Evolutionary conservation across 1,140 invertebrate genomes (phyloP).

Genomic region (Melanaphis sacchari): DNA sequence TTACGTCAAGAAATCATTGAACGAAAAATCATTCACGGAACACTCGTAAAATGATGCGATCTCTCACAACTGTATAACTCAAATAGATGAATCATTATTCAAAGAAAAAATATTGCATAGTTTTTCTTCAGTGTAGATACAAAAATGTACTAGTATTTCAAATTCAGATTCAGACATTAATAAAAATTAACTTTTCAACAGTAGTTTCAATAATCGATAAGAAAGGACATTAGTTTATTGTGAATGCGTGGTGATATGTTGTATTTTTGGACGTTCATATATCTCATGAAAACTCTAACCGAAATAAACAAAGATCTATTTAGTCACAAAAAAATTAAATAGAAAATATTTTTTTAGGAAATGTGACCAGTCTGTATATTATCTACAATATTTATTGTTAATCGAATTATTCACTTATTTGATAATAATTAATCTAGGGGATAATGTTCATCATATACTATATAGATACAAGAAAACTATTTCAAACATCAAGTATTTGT

Average conservation of each 20-base stretch:
- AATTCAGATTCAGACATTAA: not conserved
- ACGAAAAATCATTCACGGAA: not conserved
- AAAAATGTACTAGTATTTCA: not conserved
- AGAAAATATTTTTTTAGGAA: not conserved
- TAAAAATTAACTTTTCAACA: not conserved
- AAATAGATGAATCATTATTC: not conserved
- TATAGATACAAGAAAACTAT: not conserved
- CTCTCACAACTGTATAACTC: not conserved
- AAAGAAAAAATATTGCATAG: not conserved
- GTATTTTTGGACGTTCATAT: not conserved
- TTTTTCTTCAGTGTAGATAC: not conserved
- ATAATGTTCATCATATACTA: not conserved
- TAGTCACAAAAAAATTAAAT: not conserved
- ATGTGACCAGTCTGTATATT: not conserved
- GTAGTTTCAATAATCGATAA: not conserved
- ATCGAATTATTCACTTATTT: not conserved
- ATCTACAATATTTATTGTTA: not conserved
- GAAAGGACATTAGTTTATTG: not conserved
- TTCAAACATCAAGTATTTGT: not conserved
- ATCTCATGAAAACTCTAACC: not conserved
- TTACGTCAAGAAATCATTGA: not conserved
- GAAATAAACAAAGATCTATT: not conserved
- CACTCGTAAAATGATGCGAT: not conserved
- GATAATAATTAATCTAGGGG: not conserved
- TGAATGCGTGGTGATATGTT: not conserved